These are phyloP conservation scores for Megamerina dolium DNA, from an alignment of 2,888 invertebrate genomes.

Conservation along the genomic window DNA sequence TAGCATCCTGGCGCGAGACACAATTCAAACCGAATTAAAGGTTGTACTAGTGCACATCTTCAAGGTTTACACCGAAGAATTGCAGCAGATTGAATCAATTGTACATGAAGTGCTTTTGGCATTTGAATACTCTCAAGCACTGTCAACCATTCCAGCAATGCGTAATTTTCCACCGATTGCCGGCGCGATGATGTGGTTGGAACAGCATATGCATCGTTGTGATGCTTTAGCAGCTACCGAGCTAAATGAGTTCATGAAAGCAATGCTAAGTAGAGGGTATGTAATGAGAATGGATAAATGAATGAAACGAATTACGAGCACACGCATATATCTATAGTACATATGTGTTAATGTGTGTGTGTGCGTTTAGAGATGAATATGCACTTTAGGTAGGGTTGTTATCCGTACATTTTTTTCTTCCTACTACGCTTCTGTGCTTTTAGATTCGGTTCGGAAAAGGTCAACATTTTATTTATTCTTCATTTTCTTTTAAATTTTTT, in stretches of 20 bases:
- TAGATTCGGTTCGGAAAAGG: too few relatives aligned
- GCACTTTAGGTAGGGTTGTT: too few relatives aligned
- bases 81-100: slow-evolving; percentile 35
- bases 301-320: too few relatives aligned
- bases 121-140: slow-evolving; percentile 30
- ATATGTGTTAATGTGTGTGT: too few relatives aligned
- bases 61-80: slow-evolving; percentile 44
- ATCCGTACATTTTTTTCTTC: too few relatives aligned
- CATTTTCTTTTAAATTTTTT: too few relatives aligned
- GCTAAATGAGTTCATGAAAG: slow-evolving; percentile 28
- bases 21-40: slow-evolving; percentile 53
- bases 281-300: too few relatives aligned
- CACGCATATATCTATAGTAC: too few relatives aligned
- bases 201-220: slow-evolving; percentile 58
- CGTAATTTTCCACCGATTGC: slow-evolving; percentile 61
- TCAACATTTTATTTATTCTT: too few relatives aligned
- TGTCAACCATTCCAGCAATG: slow-evolving; percentile 28
- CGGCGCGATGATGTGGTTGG: slow-evolving; percentile 68
- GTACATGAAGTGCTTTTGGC: slow-evolving; percentile 29
- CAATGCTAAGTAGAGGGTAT: slow-evolving; percentile 31
- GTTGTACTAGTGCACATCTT: slow-evolving; percentile 52
- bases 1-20: slow-evolving; percentile 53
- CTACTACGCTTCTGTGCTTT: too few relatives aligned
- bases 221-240: slow-evolving; percentile 31
- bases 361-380: too few relatives aligned